Percentiles rank a stretch among this genome's conserved stretches.
Evolutionary conservation across 2,888 invertebrate genomes (phyloP).

Genomic region (Xanthorhoe designata): DNA sequence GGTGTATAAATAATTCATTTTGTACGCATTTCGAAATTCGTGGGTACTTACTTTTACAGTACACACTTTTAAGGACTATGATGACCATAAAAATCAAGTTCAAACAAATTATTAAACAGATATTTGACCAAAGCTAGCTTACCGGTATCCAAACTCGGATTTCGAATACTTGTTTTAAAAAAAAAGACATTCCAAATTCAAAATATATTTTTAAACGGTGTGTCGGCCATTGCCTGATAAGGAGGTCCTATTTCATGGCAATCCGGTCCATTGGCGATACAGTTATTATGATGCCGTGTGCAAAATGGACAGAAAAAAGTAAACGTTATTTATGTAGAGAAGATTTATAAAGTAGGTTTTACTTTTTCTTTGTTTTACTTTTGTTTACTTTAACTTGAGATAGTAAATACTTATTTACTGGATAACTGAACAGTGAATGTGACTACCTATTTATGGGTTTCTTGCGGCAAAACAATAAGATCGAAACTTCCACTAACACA

Average conservation of each 20-base stretch:
- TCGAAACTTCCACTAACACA: no score
- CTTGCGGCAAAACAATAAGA: no score
- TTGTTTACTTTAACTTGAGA: no score
- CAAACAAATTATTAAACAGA: conserved; percentile 8
- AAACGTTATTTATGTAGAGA: not conserved
- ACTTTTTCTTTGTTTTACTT: not conserved
- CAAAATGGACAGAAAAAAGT: conserved; percentile 31
- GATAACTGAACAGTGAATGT: no score
- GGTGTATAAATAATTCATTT: no score
- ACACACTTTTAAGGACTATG: no score
- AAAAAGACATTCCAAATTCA: conserved; percentile 39
- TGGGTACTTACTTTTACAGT: no score
- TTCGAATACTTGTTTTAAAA: conserved; percentile 8
- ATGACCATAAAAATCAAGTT: not conserved
- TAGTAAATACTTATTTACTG: no score
- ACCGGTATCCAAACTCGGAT: conserved; percentile 21
- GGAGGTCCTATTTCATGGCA: conserved; percentile 56
- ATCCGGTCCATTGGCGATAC: conserved; percentile 52
- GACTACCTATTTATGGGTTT: no score
- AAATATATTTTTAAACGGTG: conserved; percentile 32
- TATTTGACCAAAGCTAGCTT: conserved; percentile 20
- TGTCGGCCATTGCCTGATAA: conserved; percentile 52
- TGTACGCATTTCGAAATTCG: no score
- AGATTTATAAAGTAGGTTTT: not conserved
- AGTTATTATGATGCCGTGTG: conserved; percentile 51